Conservation (phyloP, 1,140 invertebrate genomes). For the Aphaenogaster ashmeadi region DNA sequence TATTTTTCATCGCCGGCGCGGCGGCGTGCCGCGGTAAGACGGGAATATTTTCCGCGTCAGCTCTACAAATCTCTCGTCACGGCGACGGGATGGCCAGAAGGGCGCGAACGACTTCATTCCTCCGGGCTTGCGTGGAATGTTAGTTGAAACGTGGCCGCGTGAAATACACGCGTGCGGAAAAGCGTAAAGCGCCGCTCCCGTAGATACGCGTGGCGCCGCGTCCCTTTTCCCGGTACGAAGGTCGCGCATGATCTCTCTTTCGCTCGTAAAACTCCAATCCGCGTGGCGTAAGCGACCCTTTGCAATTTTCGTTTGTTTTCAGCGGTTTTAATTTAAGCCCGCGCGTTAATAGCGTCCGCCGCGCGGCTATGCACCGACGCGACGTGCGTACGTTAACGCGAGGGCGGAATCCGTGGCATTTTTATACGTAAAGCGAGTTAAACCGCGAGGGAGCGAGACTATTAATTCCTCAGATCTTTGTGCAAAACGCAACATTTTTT, state of each 20-base stretch:
- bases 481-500: neutral
- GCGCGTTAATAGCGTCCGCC: constrained; percentile 35
- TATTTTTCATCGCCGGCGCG: constrained; percentile 33
- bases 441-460: neutral
- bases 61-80: constrained; percentile 81
- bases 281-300: constrained; percentile 21
- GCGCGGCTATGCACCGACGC: neutral
- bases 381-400: neutral
- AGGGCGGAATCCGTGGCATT: constrained; percentile 41
- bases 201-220: constrained; percentile 18
- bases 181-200: constrained; percentile 57
- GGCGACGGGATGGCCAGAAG: constrained; percentile 60
- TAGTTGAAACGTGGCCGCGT: constrained; percentile 81
- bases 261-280: constrained; percentile 55
- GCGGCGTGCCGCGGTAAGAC: constrained; percentile 39
- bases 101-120: constrained; percentile 81
- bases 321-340: constrained; percentile 55
- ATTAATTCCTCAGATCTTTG: neutral
- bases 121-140: constrained; percentile 83
- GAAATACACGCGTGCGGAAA: constrained; percentile 59
- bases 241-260: constrained; percentile 26
- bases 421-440: constrained; percentile 1
- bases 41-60: constrained; percentile 67
- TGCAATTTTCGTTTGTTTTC: constrained; percentile 66
- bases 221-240: constrained; percentile 33